Percentiles rank a stretch among this genome's conserved stretches.
Evolutionary conservation across 64 coral and sea anemone genomes (phyloP).

Genomic region (Pachyseris speciosa): DNA sequence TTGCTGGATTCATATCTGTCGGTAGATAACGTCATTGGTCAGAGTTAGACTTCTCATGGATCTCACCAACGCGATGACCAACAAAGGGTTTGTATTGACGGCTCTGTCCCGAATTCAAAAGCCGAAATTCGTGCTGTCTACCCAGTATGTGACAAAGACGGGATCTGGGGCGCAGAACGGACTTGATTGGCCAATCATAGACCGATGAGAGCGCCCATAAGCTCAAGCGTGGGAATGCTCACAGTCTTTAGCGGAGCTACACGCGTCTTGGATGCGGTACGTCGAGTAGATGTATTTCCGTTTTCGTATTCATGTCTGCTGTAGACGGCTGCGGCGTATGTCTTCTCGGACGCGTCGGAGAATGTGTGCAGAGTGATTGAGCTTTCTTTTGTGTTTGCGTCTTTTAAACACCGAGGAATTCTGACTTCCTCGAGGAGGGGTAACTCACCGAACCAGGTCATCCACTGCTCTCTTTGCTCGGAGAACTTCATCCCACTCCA

Average conservation of each 20-base stretch:
- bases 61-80: conserved; percentile 68
- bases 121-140: conserved; percentile 48
- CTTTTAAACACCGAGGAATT: conserved; percentile 69
- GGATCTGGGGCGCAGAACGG: conserved; percentile 7
- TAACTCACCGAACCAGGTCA: too few species aligned
- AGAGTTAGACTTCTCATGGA: conserved; percentile 62
- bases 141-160: conserved; percentile 64
- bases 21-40: conserved; percentile 73
- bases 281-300: conserved; percentile 6
- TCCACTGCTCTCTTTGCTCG: too few species aligned
- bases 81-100: conserved; percentile 61
- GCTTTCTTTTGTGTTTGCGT: not conserved
- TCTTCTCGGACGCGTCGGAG: conserved; percentile 52
- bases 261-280: conserved; percentile 51
- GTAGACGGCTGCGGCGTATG: conserved; percentile 71
- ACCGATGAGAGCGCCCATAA: conserved; percentile 60
- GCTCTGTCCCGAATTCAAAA: conserved; percentile 53
- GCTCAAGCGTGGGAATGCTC: conserved; percentile 66
- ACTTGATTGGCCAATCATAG: conserved; percentile 68
- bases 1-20: conserved; percentile 56
- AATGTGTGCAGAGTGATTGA: conserved; percentile 62
- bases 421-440: too few species aligned
- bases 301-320: conserved; percentile 33
- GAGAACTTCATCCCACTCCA: too few species aligned
- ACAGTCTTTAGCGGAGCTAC: conserved; percentile 62